These are phyloP conservation scores for Standfussiana lucernea DNA, from an alignment of 2,888 invertebrate species.

Conservation along the genomic window DNA sequence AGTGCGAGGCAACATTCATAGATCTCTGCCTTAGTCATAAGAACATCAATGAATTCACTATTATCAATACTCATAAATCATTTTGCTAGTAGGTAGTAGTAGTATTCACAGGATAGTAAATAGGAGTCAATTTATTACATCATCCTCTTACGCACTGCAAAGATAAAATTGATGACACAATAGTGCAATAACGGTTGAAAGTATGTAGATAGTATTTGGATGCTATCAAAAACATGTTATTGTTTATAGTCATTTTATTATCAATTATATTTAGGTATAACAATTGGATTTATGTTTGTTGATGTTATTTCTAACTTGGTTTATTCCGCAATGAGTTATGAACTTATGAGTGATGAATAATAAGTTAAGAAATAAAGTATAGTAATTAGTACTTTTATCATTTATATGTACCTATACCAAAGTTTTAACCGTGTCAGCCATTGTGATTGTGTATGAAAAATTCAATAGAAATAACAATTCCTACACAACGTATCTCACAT, in stretches of 20 bases:
- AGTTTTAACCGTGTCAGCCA: background rate
- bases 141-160: slow-evolving; percentile 23
- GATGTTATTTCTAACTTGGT: background rate
- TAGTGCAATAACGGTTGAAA: slow-evolving; percentile 40
- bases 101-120: slow-evolving; percentile 29
- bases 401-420: no score
- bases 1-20: background rate
- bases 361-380: background rate
- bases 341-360: background rate
- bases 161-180: slow-evolving; percentile 33
- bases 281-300: background rate
- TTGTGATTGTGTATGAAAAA: background rate
- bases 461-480: background rate
- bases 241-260: slow-evolving; percentile 31
- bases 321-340: background rate
- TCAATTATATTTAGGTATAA: slow-evolving; percentile 17
- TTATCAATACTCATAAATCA: slow-evolving; percentile 10
- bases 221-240: slow-evolving; percentile 47
- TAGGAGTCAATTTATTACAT: slow-evolving; percentile 43
- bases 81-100: slow-evolving; percentile 17
- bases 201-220: slow-evolving; percentile 19
- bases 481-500: background rate
- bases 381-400: background rate
- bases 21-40: background rate
- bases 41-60: slow-evolving; percentile 31